Evolutionary conservation across 2,797 vertebrate genomes (phyloP).

Genomic region (Basileuterus tristriatus): DNA sequence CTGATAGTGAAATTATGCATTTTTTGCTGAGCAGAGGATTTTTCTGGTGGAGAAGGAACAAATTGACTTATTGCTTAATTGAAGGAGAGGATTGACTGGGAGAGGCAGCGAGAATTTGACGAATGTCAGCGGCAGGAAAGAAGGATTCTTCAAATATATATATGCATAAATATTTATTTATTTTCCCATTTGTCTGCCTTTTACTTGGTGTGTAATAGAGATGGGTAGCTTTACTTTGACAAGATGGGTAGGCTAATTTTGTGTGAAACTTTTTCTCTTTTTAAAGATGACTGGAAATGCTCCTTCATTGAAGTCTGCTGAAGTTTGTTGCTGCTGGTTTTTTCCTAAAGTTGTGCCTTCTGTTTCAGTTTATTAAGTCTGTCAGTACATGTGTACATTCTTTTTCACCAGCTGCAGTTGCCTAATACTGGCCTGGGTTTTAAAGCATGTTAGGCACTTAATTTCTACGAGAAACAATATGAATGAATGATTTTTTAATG

Average conservation of each 20-base stretch:
- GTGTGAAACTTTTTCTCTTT: background rate
- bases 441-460: background rate
- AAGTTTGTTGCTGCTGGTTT: background rate
- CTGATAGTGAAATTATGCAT: background rate
- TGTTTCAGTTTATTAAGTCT: background rate
- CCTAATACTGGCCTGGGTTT: background rate
- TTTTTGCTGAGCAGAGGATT: conserved; percentile 48
- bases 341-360: background rate
- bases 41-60: background rate
- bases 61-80: conserved; percentile 55
- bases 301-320: background rate
- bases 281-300: background rate
- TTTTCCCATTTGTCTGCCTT: background rate
- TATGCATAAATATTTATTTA: background rate
- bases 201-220: background rate
- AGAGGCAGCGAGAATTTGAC: background rate
- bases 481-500: background rate
- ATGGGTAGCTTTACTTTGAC: background rate
- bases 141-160: background rate
- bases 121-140: background rate
- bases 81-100: conserved; percentile 22
- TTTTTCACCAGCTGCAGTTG: background rate
- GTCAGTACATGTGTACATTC: background rate
- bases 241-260: background rate
- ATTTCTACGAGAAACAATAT: background rate